Percentiles rank a stretch among this genome's conserved stretches.
These are phyloP conservation scores for Papilio xuthus DNA, from an alignment of 1,140 invertebrate genomes.

Conservation along the genomic window DNA sequence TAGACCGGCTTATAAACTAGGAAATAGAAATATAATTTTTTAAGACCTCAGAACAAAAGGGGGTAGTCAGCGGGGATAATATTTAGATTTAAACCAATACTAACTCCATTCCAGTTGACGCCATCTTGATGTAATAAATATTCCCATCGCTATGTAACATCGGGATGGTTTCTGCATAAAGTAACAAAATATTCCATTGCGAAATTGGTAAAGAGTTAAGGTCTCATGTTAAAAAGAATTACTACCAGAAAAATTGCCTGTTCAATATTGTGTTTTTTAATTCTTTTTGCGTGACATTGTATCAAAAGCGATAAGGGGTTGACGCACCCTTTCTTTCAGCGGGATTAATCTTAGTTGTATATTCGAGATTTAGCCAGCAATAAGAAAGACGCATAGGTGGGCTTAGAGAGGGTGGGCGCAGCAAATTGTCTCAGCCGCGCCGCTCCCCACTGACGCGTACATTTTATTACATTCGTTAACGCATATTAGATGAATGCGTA, in stretches of 20 bases:
- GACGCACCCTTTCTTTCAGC: slow-evolving; percentile 76
- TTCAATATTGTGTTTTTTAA: neutral
- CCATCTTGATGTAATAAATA: neutral
- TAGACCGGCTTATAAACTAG: slow-evolving; percentile 52
- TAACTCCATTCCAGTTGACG: neutral
- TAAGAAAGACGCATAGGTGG: slow-evolving; percentile 81
- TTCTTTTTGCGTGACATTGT: slow-evolving; percentile 31
- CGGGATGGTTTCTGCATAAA: no score
- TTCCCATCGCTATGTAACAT: no score
- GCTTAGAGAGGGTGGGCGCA: slow-evolving; percentile 69
- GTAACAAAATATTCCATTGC: no score
- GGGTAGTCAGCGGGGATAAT: neutral
- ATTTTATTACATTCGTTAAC: slow-evolving; percentile 80
- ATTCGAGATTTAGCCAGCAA: slow-evolving; percentile 78
- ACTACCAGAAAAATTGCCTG: neutral
- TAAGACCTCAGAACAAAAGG: neutral
- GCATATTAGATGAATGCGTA: slow-evolving; percentile 76
- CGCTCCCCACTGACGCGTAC: slow-evolving; percentile 54
- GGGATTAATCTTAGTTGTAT: slow-evolving; percentile 81
- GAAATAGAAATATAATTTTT: neutral
- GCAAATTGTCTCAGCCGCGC: slow-evolving; percentile 78
- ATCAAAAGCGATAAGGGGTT: slow-evolving; percentile 58
- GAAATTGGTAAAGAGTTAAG: no score
- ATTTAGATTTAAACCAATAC: neutral
- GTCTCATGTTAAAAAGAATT: no score